A percentile compares a stretch with the other conserved stretches of the same genome.
phyloP scores from a whole-genome alignment of 2,888 invertebrate genomes.

The Epirrhoe tristata region DNA sequence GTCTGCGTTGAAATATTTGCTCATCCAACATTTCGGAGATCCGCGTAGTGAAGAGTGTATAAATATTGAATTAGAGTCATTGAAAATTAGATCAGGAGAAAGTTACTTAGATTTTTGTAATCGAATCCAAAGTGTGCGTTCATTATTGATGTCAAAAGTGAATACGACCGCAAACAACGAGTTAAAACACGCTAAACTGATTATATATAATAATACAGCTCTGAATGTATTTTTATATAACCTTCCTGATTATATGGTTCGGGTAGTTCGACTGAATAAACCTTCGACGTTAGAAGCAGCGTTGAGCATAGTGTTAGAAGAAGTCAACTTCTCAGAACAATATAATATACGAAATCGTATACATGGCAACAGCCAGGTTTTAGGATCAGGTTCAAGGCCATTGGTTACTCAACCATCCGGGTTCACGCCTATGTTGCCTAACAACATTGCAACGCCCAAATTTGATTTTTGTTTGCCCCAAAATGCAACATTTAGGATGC shows the following conservation, averaged over 20 bases:
- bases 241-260: background rate
- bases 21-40: conserved; percentile 36
- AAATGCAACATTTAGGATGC: background rate
- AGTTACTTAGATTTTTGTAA: conserved; percentile 33
- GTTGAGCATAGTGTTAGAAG: background rate
- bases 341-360: background rate
- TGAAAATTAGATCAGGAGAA: conserved; percentile 27
- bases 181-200: conserved; percentile 18
- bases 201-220: conserved; percentile 35
- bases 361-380: background rate
- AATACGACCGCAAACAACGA: background rate
- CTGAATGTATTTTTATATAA: conserved; percentile 32
- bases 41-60: conserved; percentile 35
- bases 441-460: background rate
- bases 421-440: background rate
- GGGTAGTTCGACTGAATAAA: background rate
- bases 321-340: background rate
- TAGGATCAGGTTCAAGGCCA: background rate
- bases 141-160: conserved; percentile 1
- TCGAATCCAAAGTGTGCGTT: conserved; percentile 26
- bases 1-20: conserved; percentile 8
- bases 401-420: background rate
- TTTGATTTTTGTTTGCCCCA: background rate
- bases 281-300: background rate
- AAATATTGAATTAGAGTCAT: conserved; percentile 30